Conservation (phyloP, 2,113 vertebrate genomes). For the Crotalus viridis region DNA sequence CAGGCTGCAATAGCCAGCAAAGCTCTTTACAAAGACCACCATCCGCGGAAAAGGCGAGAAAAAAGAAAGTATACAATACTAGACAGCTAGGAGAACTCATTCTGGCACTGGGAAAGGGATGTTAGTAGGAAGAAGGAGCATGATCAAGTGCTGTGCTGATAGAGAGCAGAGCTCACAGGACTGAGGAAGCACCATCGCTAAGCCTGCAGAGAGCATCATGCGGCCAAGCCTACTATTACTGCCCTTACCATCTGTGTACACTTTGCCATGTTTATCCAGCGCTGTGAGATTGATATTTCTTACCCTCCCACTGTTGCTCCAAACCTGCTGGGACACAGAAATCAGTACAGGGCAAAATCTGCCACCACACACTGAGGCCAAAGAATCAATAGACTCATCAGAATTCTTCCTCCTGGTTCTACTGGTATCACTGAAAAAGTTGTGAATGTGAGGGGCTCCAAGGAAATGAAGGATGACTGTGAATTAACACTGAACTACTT, state of each 20-base stretch:
- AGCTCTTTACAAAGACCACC: not conserved
- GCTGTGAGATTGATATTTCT: constrained; percentile 85
- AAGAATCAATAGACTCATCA: not conserved
- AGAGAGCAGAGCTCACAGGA: not conserved
- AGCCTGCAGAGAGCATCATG: not conserved
- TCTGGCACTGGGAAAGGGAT: not conserved
- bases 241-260: constrained; percentile 84
- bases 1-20: not conserved
- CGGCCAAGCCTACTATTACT: not conserved
- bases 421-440: not conserved
- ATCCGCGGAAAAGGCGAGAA: not conserved
- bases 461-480: not conserved
- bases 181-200: not conserved
- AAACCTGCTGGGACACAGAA: constrained; percentile 72
- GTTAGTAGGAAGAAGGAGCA: not conserved
- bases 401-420: not conserved
- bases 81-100: not conserved
- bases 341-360: not conserved
- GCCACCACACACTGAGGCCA: not conserved
- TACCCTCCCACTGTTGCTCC: constrained; percentile 86
- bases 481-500: not conserved
- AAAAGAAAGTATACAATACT: not conserved
- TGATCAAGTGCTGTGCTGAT: not conserved
- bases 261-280: constrained; percentile 86
- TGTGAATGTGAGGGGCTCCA: not conserved